Evolutionary conservation across 2,113 vertebrate species (phyloP).

Genomic region (Rattus norvegicus): DNA sequence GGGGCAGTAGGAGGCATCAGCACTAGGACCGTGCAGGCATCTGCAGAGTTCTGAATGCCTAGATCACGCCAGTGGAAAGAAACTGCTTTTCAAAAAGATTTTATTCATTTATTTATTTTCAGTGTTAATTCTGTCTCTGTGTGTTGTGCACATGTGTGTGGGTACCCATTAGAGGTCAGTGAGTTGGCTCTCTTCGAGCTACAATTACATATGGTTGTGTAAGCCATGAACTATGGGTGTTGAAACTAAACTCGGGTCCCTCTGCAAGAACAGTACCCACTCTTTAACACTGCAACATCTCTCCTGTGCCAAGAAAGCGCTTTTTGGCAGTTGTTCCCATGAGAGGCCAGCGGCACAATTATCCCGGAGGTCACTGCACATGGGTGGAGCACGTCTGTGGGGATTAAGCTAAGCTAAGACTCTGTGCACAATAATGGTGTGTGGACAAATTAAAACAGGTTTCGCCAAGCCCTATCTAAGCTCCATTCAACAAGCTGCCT

Average conservation of each 20-base stretch:
- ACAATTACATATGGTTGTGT: background rate
- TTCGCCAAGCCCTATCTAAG: background rate
- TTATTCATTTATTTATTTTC: background rate
- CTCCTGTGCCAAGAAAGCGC: background rate
- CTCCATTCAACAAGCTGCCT: background rate
- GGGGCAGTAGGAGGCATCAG: background rate
- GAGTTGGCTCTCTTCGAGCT: background rate
- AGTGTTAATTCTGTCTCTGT: background rate
- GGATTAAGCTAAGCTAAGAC: background rate
- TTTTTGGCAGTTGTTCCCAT: background rate
- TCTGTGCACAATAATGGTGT: background rate
- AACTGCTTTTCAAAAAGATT: background rate
- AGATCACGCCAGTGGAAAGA: background rate
- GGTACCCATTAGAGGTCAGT: background rate
- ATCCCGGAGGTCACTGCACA: background rate
- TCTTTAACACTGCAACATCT: background rate
- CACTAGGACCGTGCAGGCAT: background rate
- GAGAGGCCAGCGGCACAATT: background rate
- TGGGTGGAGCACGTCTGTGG: background rate
- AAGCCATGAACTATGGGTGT: background rate
- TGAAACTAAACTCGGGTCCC: background rate
- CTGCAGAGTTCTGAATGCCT: background rate
- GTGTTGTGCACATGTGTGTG: background rate
- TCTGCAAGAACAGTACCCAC: background rate
- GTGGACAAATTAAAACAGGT: background rate